Evolutionary conservation across 2,888 invertebrate genomes (phyloP), one percentile per base, ranked within the genome.

Genomic region (Vannuccia rotundouncinata): DNA sequence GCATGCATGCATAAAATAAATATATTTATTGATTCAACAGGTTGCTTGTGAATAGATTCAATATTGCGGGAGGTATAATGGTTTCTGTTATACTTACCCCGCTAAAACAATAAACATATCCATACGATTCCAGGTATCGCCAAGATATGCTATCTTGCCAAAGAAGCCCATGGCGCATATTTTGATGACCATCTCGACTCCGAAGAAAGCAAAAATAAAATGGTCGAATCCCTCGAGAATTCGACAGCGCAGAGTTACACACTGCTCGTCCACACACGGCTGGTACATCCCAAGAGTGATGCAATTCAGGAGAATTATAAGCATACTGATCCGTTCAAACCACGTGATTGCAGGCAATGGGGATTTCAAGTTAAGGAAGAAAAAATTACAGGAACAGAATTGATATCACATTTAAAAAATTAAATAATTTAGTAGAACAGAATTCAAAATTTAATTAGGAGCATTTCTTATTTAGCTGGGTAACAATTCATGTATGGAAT

Each of bases 281-380:
- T 97, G 95, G 90, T 98, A 99, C 98, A 99, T 98, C 82, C 99
- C 99, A 86, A 99, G 91, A 13, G 99, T 99, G 84, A 99, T 91
- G 90, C 99, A 99, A 91, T 99, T 99, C 86, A 99, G 91, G 84
- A 99, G 90, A 87, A 99, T 99, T 83, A 98, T 96, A 90, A 95
- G 91, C 94, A 99, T 99, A 86, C 96, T 97, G 86, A 98, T 91
- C 84, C 98, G 92, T 90, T 99, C 99, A 90, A 99, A 99, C 98
- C 98, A 99, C 89, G 93, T 95, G 25, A 1, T n/a, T 66, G n/a
- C 22, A 66, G 2, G 66, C 66, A 22, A 13, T 13, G 17, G 25
- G 25, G n/a, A n/a, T 22, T 66, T 13, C 2, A 22, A 13, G 66
- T 66, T 66, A 66, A 66, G 66, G 66, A 66, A 66, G 5, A 66